Evolutionary conservation across 2,888 invertebrate species (phyloP).

Genomic region (Philereme vetulata): DNA sequence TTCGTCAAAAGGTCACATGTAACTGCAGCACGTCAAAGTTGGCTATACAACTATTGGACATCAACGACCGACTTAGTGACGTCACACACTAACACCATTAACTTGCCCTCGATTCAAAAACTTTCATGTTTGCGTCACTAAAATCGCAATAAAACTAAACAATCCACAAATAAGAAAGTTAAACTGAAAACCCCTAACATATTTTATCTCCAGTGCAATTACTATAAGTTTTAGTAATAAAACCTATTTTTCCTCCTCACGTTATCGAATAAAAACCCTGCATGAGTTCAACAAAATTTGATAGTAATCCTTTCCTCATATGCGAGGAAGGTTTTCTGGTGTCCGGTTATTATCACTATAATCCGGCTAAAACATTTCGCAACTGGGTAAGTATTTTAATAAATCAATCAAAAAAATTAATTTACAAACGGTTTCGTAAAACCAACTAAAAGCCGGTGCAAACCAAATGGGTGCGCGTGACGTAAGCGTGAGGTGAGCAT

Average conservation of each 20-base stretch:
- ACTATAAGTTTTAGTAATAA: slow-evolving; percentile 40
- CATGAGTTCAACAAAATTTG: slow-evolving; percentile 46
- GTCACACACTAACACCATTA: neutral
- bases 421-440: too few species aligned
- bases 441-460: too few species aligned
- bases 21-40: too few species aligned
- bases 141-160: slow-evolving; percentile 21
- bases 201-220: slow-evolving; percentile 31
- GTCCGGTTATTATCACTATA: neutral
- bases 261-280: slow-evolving; percentile 18
- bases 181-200: slow-evolving; percentile 26
- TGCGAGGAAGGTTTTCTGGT: slow-evolving; percentile 12
- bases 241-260: slow-evolving; percentile 32
- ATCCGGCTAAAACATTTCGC: neutral
- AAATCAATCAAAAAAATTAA: too few species aligned
- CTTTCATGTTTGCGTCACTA: slow-evolving; percentile 14
- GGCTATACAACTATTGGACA: too few species aligned
- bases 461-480: too few species aligned
- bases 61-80: too few species aligned
- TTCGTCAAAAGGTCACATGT: too few species aligned
- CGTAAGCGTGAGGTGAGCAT: too few species aligned
- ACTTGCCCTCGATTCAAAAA: neutral
- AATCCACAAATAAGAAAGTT: slow-evolving; percentile 1
- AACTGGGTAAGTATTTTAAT: too few species aligned
- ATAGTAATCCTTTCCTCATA: slow-evolving; percentile 44